These are phyloP conservation scores for Pemphredon lugubris DNA, from an alignment of 2,888 invertebrate species.

Conservation along the genomic window DNA sequence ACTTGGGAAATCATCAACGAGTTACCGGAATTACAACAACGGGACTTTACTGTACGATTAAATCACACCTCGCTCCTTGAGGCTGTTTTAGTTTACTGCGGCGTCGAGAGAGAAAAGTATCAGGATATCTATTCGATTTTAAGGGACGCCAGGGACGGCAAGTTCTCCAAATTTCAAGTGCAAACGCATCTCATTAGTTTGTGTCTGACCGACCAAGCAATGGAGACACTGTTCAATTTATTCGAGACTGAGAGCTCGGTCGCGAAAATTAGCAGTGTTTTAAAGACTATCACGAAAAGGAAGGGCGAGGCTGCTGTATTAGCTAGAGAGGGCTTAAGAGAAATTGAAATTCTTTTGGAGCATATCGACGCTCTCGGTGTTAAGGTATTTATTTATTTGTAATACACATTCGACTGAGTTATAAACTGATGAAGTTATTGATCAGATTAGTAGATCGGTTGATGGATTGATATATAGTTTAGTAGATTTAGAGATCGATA, in stretches of 20 bases:
- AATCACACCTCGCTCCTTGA: slow-evolving; percentile 91
- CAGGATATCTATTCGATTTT: slow-evolving; percentile 82
- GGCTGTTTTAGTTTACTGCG: slow-evolving; percentile 90
- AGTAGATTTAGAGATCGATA: no score
- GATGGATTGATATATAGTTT: no score
- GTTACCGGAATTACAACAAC: slow-evolving; percentile 85
- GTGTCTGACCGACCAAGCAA: slow-evolving; percentile 87
- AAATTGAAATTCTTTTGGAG: slow-evolving; percentile 88
- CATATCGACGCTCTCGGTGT: slow-evolving; percentile 89
- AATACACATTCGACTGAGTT: no score
- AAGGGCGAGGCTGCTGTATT: slow-evolving; percentile 86
- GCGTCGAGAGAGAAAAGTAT: slow-evolving; percentile 88
- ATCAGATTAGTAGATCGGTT: no score
- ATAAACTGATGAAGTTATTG: no score
- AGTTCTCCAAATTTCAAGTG: slow-evolving; percentile 87
- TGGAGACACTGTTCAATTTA: slow-evolving; percentile 85
- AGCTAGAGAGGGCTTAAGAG: slow-evolving; percentile 87
- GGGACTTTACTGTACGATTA: slow-evolving; percentile 87
- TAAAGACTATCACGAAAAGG: slow-evolving; percentile 86
- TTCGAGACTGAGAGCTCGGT: slow-evolving; percentile 86
- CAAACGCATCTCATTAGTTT: slow-evolving; percentile 86
- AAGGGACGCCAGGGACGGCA: slow-evolving; percentile 83
- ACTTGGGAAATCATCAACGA: slow-evolving; percentile 89
- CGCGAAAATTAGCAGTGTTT: slow-evolving; percentile 84
- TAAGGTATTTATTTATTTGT: slow-evolving; percentile 82